These are phyloP conservation scores for Sminthurides bifidus DNA, from an alignment of 1,140 invertebrate species.

Conservation along the genomic window DNA sequence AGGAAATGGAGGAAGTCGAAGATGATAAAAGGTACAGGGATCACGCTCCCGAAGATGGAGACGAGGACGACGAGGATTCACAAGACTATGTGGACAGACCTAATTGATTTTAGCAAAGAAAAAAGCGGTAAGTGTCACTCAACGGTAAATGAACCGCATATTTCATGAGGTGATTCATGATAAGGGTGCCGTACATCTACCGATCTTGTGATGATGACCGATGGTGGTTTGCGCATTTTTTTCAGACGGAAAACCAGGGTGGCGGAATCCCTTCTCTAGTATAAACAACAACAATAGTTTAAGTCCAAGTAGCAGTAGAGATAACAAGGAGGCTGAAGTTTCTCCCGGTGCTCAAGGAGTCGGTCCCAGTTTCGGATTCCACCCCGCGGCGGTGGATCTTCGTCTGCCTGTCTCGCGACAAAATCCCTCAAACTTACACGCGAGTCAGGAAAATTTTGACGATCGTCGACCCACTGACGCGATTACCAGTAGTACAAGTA, in stretches of 20 bases:
- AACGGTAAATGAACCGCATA: not conserved
- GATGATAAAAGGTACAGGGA: constrained; percentile 3
- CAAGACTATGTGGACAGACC: constrained; percentile 23
- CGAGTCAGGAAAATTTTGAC: constrained; percentile 7
- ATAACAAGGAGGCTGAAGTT: too few relatives aligned
- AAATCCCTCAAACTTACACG: too few relatives aligned
- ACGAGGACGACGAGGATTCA: constrained; percentile 17
- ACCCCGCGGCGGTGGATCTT: constrained; percentile 22
- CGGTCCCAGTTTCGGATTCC: not conserved
- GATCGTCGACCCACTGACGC: constrained; percentile 14
- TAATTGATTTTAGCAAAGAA: constrained; percentile 30
- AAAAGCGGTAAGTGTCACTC: constrained; percentile 28
- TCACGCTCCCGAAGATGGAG: not conserved
- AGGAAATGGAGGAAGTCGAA: not conserved
- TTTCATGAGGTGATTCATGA: not conserved
- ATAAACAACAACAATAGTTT: constrained; percentile 17
- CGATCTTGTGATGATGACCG: not conserved
- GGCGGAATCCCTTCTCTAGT: constrained; percentile 6
- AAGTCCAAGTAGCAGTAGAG: not conserved
- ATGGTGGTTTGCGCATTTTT: not conserved
- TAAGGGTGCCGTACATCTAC: not conserved
- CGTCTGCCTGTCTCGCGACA: constrained; percentile 10
- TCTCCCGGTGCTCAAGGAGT: not conserved
- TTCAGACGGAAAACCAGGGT: constrained; percentile 21
- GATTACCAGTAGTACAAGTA: constrained; percentile 14